These are phyloP conservation scores for Montipora sp. DNA, from an alignment of 64 coral and sea anemone genomes.

Conservation along the genomic window DNA sequence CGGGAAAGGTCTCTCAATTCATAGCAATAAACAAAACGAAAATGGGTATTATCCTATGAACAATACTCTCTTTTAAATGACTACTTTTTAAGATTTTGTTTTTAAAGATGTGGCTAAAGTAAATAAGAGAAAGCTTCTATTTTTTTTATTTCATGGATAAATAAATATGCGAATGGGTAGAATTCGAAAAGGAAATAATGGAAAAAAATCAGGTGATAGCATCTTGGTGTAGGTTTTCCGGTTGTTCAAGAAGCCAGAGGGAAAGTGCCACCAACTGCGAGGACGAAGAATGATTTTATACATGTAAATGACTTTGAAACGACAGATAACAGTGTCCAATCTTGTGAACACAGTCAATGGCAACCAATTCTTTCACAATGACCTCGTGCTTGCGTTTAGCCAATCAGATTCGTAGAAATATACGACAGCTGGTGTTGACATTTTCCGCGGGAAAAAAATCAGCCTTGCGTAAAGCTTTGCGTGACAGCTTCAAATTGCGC, in stretches of 20 bases:
- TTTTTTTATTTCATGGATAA: not conserved
- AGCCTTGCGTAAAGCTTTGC: slow-evolving; percentile 63
- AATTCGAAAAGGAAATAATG: slow-evolving; percentile 17
- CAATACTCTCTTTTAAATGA: slow-evolving; percentile 15
- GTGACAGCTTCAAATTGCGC: not conserved
- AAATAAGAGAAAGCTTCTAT: not conserved
- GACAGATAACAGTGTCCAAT: slow-evolving; percentile 16
- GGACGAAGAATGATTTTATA: not conserved
- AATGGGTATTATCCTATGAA: not conserved
- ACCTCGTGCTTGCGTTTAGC: slow-evolving; percentile 38
- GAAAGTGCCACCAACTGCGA: slow-evolving; percentile 35
- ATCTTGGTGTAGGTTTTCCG: not conserved
- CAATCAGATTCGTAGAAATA: slow-evolving; percentile 67
- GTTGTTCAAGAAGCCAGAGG: slow-evolving; percentile 7
- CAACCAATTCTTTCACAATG: slow-evolving; percentile 25
- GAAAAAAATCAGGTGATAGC: slow-evolving; percentile 16
- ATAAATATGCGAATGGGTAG: not conserved
- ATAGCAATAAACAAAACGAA: slow-evolving; percentile 41
- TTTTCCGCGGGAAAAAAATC: slow-evolving; percentile 92
- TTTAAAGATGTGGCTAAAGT: not conserved
- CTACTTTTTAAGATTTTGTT: not conserved
- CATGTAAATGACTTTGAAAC: slow-evolving; percentile 38
- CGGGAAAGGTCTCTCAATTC: not conserved
- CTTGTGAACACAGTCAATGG: slow-evolving; percentile 1
- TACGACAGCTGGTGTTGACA: slow-evolving; percentile 79